phyloP scores from a whole-genome alignment of 2,113 vertebrate species.

The Leucopsar rothschildi region DNA sequence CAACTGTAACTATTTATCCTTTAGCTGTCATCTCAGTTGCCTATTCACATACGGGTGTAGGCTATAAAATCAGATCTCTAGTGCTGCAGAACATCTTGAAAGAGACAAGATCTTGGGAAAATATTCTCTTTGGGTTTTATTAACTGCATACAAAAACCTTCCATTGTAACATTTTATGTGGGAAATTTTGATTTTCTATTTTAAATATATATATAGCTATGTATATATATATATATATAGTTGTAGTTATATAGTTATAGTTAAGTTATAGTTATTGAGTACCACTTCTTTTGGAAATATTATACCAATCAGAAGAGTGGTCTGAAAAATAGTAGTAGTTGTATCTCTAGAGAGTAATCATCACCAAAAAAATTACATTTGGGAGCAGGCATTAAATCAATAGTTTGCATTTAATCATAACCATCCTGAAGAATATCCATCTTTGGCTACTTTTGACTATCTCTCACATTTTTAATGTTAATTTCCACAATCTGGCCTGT shows the following conservation, averaged over 20 bases:
- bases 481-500: background rate
- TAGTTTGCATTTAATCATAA: background rate
- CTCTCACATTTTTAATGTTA: background rate
- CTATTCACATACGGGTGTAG: background rate
- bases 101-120: background rate
- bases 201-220: background rate
- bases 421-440: background rate
- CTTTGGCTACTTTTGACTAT: background rate
- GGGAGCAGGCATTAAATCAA: background rate
- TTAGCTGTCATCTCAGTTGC: background rate
- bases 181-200: background rate
- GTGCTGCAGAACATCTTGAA: background rate
- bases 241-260: background rate
- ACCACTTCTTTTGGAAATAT: background rate
- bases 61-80: background rate
- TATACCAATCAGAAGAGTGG: background rate
- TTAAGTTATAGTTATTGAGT: background rate
- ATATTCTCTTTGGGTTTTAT: background rate
- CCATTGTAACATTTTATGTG: background rate
- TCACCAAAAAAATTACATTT: background rate
- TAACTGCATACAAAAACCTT: background rate
- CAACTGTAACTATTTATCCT: background rate
- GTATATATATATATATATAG: too few species aligned
- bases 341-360: background rate
- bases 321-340: background rate